Conservation (phyloP, 2,888 invertebrate genomes). For the Clivina fossor region DNA sequence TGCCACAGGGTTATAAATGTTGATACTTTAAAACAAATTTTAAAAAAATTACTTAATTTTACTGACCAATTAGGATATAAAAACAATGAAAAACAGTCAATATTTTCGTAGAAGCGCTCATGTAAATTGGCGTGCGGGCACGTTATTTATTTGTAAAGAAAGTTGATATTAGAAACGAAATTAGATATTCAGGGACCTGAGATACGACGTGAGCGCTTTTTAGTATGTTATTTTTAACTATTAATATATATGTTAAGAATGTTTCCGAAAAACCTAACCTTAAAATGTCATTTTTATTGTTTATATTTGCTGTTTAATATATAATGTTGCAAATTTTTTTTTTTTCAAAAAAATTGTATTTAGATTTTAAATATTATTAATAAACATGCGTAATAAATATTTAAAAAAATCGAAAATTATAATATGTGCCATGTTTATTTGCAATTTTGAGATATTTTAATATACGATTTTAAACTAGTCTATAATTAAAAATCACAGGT, state of each 20-base stretch:
- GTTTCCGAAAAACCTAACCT: background rate
- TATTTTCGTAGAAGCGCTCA: slow-evolving; percentile 31
- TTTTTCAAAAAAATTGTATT: slow-evolving; percentile 6
- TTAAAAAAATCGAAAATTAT: slow-evolving; percentile 25
- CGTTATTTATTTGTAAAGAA: slow-evolving; percentile 17
- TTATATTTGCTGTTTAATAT: slow-evolving; percentile 9
- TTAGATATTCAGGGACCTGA: slow-evolving; percentile 16
- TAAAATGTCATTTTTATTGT: slow-evolving; percentile 7
- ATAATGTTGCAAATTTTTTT: slow-evolving; percentile 23
- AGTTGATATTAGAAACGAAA: slow-evolving; percentile 7
- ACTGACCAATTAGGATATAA: slow-evolving; percentile 28
- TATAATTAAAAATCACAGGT: slow-evolving; percentile 18
- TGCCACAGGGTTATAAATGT: slow-evolving; percentile 21
- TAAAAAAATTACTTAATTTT: too few species aligned
- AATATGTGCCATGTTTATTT: slow-evolving; percentile 17
- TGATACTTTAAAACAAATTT: slow-evolving; percentile 13
- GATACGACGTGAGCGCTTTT: slow-evolving; percentile 21
- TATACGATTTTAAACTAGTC: slow-evolving; percentile 22
- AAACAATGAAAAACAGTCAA: slow-evolving; percentile 22
- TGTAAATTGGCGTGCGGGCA: slow-evolving; percentile 22
- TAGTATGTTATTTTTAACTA: slow-evolving; percentile 20
- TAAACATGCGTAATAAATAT: slow-evolving; percentile 12
- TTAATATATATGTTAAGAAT: too few species aligned
- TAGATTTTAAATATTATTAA: slow-evolving; percentile 16
- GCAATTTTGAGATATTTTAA: slow-evolving; percentile 12